phyloP scores from a whole-genome alignment of 2,888 invertebrate species.

The Drosophila histrio region DNA sequence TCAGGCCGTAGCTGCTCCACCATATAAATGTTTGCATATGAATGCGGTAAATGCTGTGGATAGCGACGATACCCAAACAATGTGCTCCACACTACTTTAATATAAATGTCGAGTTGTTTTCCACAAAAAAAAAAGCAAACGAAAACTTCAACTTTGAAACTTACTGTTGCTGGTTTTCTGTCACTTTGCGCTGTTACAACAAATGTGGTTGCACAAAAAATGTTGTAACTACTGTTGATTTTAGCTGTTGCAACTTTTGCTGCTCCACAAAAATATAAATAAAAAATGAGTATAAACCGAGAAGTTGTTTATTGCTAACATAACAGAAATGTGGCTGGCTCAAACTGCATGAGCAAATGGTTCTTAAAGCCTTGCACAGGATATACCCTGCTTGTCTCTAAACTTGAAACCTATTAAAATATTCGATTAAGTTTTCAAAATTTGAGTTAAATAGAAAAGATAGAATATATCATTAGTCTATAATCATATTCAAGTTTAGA shows the following conservation, averaged over 20 bases:
- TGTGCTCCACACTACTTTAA: conserved; percentile 14
- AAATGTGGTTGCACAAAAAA: conserved; percentile 20
- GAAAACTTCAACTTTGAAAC: conserved; percentile 18
- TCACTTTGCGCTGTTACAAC: conserved; percentile 31
- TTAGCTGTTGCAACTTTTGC: conserved; percentile 39
- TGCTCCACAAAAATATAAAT: conserved; percentile 24
- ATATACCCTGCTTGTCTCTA: not conserved
- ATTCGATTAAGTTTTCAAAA: not conserved
- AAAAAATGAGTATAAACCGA: conserved; percentile 27
- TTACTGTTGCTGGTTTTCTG: conserved; percentile 16
- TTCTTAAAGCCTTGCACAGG: not conserved
- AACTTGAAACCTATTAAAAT: not conserved
- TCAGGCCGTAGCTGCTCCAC: not conserved
- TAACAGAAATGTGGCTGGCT: conserved; percentile 10
- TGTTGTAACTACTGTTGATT: conserved; percentile 39
- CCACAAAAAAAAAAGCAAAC: conserved; percentile 5
- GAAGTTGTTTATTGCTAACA: conserved; percentile 1
- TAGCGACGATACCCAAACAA: conserved; percentile 3
- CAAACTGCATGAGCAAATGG: conserved; percentile 7
- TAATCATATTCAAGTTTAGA: no score
- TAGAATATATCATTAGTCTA: no score
- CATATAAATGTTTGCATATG: not conserved
- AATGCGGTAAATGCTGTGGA: conserved; percentile 1
- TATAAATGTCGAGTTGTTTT: conserved; percentile 19
- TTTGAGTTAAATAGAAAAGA: not conserved